These are phyloP conservation scores for Loriculus beryllinus DNA, from an alignment of 2,797 vertebrate species.

Conservation along the genomic window DNA sequence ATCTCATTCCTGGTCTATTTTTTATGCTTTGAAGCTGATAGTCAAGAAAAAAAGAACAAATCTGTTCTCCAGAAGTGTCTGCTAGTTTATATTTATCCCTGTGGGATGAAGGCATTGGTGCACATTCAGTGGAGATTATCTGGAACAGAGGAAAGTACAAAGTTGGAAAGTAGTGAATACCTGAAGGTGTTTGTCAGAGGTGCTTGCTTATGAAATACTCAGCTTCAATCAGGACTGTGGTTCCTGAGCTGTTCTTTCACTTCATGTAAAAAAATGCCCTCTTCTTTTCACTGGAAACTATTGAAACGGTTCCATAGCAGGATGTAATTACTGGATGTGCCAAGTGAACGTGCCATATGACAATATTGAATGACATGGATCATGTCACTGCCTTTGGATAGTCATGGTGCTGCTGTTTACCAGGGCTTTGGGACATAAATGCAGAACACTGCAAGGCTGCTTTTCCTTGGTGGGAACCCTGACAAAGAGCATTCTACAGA, in stretches of 20 bases:
- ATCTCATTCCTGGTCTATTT: neutral
- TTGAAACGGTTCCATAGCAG: fast-evolving
- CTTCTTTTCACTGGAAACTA: neutral
- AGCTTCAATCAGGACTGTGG: neutral
- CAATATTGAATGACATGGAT: neutral
- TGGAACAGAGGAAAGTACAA: neutral
- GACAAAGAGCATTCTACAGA: neutral
- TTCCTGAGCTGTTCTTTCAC: neutral
- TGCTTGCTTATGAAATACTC: neutral
- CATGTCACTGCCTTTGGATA: neutral
- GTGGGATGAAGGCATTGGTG: neutral
- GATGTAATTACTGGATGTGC: too few species aligned
- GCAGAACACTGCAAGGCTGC: neutral
- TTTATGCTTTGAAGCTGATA: neutral
- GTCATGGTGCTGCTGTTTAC: neutral
- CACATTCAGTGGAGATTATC: neutral
- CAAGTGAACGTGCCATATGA: neutral
- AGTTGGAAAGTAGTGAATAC: neutral
- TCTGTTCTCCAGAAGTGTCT: neutral
- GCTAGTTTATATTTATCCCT: neutral
- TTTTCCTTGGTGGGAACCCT: neutral
- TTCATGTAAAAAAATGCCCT: neutral
- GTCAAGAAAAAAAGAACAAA: neutral
- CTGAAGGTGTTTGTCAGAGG: neutral
- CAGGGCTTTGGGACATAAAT: neutral